Base-by-base conservation (phyloP, 2,797 vertebrate genomes). In the Eleutherodactylus coqui region DNA sequence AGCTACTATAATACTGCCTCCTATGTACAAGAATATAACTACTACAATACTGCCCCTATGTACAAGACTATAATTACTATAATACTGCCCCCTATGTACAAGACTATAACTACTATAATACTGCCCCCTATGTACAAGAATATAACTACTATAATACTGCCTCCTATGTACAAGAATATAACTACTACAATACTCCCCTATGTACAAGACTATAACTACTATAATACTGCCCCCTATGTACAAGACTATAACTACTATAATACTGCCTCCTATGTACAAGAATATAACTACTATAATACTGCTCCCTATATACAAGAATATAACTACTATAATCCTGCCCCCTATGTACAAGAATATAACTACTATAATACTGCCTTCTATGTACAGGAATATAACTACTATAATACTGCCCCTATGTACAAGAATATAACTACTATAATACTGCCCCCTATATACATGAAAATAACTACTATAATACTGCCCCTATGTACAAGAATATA, bases 271-370 rank as follows among this genome's bases (percentile, higher is more conserved):
- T 58, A 58, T 27, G 24, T 58, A 58, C 24, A 58, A 27, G 55
- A 58, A 58, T 27, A 58, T 58, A 58, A 58, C 55, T 58, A 58
- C 55, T 58, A 58, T 58, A 58, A 58, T 58, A 58, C n/a, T 58
- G 24, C 53, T 9, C 24, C 58, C 58, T 62, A 62, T 62, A 7
- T 62, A 58, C 58, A 62, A 29, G 27, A 29, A 62, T 29, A 62
- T 62, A 62, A 62, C n/a, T 62, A 62, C n/a, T 62, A 62, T 29
- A 62, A 62, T 62, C 29, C 58, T 62, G 10, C 58, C 62, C 9
- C 62, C 62, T 67, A 67, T 67, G 14, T 67, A 34, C 62, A 67
- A 36, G 62, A 67, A 67, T 67, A 67, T 67, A 67, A 67, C 62
- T 67, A 67, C 62, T 67, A 67, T 67, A 67, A 67, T 34, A 67